Evolutionary conservation across 2,113 vertebrate genomes (phyloP).

Genomic region (Gnathonemus longibarbis): DNA sequence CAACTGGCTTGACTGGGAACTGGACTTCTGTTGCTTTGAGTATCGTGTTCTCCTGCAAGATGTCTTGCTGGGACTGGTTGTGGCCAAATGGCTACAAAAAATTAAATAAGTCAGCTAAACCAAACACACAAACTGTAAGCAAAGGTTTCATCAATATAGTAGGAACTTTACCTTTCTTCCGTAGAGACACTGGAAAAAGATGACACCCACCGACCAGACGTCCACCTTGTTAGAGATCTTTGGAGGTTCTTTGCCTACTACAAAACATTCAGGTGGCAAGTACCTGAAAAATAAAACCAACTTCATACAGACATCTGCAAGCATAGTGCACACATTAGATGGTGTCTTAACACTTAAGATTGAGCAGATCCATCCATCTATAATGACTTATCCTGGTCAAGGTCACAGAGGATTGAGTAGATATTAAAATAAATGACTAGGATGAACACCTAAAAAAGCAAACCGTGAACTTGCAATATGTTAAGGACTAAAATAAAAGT

Average conservation of each 20-base stretch:
- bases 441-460: not conserved
- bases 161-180: constrained; percentile 83
- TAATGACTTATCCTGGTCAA: not conserved
- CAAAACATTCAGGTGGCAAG: constrained; percentile 96
- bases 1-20: constrained; percentile 95
- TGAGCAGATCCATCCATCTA: not conserved
- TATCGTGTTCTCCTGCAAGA: constrained; percentile 98
- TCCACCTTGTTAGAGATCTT: constrained; percentile 99
- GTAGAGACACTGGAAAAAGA: constrained; percentile 99
- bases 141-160: not conserved
- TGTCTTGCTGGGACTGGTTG: constrained; percentile 99
- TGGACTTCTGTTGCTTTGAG: constrained; percentile 98
- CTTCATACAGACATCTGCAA: not conserved
- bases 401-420: not conserved
- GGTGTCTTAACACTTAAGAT: not conserved
- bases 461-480: not conserved
- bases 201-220: constrained; percentile 96
- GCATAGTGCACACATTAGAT: not conserved
- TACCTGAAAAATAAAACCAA: constrained; percentile 65
- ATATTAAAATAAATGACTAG: not conserved
- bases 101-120: not conserved
- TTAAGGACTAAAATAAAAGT: not conserved
- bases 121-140: not conserved
- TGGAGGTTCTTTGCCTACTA: constrained; percentile 97
- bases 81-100: constrained; percentile 88